Base-by-base conservation (phyloP, 2,888 invertebrate genomes). In the Congeria kusceri region DNA sequence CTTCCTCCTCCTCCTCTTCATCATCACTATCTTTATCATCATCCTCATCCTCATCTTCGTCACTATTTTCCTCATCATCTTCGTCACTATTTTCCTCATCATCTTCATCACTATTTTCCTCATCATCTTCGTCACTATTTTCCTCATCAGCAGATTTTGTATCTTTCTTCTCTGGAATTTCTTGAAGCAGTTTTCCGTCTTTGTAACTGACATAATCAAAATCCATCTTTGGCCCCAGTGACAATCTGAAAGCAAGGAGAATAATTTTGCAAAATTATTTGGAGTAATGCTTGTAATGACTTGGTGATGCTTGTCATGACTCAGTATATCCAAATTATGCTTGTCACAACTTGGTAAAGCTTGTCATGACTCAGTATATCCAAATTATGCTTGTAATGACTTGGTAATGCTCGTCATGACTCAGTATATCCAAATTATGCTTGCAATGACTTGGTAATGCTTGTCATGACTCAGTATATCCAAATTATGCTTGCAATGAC, bases 81-180 rank as follows among this genome's bases (percentile, higher is more conserved):
- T 75, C 83, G 44, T 77, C 80, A 11, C 74, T 75, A 27, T 71
- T 83, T n/a, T 78, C 75, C 5, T 80, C 90, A 47, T 87, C 85
- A 64, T 91, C 87, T 18, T 83, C 87, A 15, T 82, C n/a, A n/a
- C n/a, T n/a, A n/a, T n/a, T 85, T n/a, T 83, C 86, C 9, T 82
- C 82, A 32, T 72, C 89, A 77, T 92, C 92, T 56, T 94, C 92
- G 83, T 91, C 92, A 3, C 93, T 29, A 88, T 79, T 78, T 20
- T 72, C 75, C 7, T 77, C 68, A 11, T 78, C 67, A 18, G 59
- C 75, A 1, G 71, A 74, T 9, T 74, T 78, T n/a, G 67, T 70
- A 62, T 80, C 75, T 57, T 86, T 84, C n/a, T 84, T 65, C 20
- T 77, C 74, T 15, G 61, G 65, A 23, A 61, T 72, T 25, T 80